These are phyloP conservation scores for Gallinago nigripennis DNA, from an alignment of 2,797 vertebrate species.

Conservation along the genomic window DNA sequence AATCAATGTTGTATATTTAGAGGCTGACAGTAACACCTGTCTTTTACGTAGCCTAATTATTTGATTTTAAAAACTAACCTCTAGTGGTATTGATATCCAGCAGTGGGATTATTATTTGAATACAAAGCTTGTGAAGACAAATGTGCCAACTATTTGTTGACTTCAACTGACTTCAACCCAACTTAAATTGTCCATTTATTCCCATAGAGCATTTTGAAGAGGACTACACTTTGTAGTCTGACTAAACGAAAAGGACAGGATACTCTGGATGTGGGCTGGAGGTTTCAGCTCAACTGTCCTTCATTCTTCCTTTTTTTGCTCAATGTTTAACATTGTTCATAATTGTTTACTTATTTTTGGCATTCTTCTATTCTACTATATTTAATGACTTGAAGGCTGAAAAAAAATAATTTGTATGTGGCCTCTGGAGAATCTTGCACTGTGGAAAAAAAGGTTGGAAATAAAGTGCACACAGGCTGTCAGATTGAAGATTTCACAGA, in stretches of 20 bases:
- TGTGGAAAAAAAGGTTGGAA: background rate
- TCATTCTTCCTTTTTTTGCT: background rate
- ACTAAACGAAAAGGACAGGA: background rate
- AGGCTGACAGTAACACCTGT: background rate
- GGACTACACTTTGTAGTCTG: background rate
- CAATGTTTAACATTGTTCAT: background rate
- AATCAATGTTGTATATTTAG: background rate
- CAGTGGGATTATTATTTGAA: background rate
- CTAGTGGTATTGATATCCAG: background rate
- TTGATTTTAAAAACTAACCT: background rate
- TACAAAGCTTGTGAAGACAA: background rate
- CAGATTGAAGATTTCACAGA: background rate
- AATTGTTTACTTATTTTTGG: background rate
- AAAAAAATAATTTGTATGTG: background rate
- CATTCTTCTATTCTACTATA: background rate
- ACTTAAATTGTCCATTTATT: background rate
- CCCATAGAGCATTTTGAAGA: background rate
- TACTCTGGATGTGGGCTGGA: background rate
- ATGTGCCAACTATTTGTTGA: background rate
- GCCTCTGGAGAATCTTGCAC: background rate
- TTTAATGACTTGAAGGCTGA: background rate
- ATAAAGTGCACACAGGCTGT: background rate
- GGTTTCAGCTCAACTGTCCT: background rate
- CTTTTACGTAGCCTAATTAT: background rate
- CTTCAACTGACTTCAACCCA: background rate